phyloP scores from a whole-genome alignment of 2,888 invertebrate genomes.

The Agriopis leucophaearia region DNA sequence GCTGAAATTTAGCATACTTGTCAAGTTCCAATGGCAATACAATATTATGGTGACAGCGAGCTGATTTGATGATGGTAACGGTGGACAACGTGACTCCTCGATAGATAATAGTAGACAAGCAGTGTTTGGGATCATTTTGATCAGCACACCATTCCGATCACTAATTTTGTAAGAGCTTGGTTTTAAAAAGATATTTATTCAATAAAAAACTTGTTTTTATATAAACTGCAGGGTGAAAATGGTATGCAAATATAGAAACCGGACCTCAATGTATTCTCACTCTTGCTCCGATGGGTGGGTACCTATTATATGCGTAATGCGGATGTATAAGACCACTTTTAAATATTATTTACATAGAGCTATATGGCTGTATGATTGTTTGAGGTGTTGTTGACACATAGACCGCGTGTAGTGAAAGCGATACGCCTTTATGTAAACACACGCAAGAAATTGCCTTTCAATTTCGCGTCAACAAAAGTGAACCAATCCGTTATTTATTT shows the following conservation, averaged over 20 bases:
- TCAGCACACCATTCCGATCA: too few relatives aligned
- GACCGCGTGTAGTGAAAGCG: constrained; percentile 41
- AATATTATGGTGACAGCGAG: too few relatives aligned
- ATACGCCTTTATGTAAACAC: constrained; percentile 21
- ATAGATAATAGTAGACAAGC: too few relatives aligned
- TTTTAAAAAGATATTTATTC: too few relatives aligned
- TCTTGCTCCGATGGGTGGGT: constrained; percentile 28
- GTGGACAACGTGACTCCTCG: too few relatives aligned
- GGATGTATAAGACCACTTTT: constrained; percentile 40
- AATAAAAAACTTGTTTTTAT: too few relatives aligned
- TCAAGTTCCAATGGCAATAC: too few relatives aligned
- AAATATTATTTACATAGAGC: constrained; percentile 31
- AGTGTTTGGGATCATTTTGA: too few relatives aligned
- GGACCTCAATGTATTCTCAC: not conserved
- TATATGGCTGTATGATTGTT: constrained; percentile 26
- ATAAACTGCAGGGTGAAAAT: not conserved
- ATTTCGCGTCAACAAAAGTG: not conserved
- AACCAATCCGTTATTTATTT: too few relatives aligned
- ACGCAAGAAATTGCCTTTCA: constrained; percentile 10
- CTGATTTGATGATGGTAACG: too few relatives aligned
- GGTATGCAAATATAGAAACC: not conserved
- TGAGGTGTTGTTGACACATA: constrained; percentile 38
- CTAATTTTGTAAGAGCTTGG: too few relatives aligned
- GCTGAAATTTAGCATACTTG: too few relatives aligned
- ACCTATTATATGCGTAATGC: constrained; percentile 38